Conservation (phyloP, 2,113 vertebrate species). For the Rutilus rutilus region DNA sequence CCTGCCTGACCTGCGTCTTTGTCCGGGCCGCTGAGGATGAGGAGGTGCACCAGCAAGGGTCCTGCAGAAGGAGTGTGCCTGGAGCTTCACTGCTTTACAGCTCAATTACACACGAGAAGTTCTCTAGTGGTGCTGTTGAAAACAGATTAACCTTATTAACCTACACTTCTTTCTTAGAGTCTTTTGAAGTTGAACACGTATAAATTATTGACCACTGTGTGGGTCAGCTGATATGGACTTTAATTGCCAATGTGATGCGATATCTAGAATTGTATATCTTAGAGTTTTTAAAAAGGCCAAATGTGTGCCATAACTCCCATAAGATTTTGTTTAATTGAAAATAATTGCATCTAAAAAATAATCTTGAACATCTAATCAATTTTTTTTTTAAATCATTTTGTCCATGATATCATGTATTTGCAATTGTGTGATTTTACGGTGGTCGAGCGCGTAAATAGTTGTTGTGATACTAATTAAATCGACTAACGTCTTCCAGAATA, state of each 20-base stretch:
- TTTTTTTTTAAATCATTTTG: background rate
- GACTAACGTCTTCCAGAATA: conserved; percentile 62
- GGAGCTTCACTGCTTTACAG: conserved; percentile 9
- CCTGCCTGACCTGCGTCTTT: conserved; percentile 72
- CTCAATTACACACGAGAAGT: conserved; percentile 23
- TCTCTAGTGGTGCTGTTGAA: background rate
- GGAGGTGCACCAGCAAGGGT: conserved; percentile 37
- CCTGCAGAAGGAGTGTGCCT: conserved; percentile 46
- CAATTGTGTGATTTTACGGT: conserved; percentile 67
- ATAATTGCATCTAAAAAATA: background rate
- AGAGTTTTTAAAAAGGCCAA: too few species aligned
- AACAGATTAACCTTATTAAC: conserved; percentile 57
- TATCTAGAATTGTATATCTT: too few species aligned
- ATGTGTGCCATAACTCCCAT: background rate
- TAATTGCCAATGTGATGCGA: too few species aligned
- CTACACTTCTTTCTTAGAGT: conserved; percentile 13
- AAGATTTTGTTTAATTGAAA: background rate
- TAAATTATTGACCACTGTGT: conserved; percentile 21
- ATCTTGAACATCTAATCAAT: background rate
- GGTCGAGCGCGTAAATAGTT: conserved; percentile 64
- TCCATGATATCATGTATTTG: conserved; percentile 59
- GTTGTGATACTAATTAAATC: conserved; percentile 75
- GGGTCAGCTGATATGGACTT: background rate
- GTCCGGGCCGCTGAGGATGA: conserved; percentile 50
- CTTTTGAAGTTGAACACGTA: conserved; percentile 16